Percentiles rank a stretch among this genome's conserved stretches.
Conservation (phyloP, 2,888 invertebrate species). For the Archips xylosteana region DNA sequence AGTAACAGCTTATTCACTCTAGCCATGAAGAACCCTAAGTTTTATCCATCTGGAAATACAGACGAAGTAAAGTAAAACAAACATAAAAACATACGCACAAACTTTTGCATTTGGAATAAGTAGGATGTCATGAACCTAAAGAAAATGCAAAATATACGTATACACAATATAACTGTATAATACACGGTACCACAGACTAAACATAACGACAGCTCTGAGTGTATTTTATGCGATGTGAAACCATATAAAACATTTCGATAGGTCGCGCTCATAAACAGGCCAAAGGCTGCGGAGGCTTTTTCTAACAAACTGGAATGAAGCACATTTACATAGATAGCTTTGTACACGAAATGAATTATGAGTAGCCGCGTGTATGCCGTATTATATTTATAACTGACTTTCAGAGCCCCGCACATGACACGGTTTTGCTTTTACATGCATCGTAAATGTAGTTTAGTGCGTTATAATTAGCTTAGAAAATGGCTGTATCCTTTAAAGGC, state of each 20-base stretch:
- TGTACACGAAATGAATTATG: conserved; percentile 41
- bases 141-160: too few species aligned
- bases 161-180: too few species aligned
- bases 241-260: conserved; percentile 9
- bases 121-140: too few species aligned
- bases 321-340: conserved; percentile 43
- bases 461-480: conserved; percentile 19
- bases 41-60: too few species aligned
- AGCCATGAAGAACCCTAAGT: too few species aligned
- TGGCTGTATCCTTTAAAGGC: neutral
- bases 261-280: conserved; percentile 32
- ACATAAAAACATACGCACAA: too few species aligned
- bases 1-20: too few species aligned
- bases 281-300: conserved; percentile 25
- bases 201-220: neutral
- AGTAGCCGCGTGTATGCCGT: conserved; percentile 18
- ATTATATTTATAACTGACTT: conserved; percentile 35
- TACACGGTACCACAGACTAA: neutral
- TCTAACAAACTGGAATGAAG: conserved; percentile 38
- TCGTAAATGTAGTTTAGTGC: conserved; percentile 21
- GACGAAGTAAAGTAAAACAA: too few species aligned
- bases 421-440: conserved; percentile 25
- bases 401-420: conserved; percentile 24
- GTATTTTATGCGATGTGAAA: conserved; percentile 4
- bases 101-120: too few species aligned